Conservation (phyloP, 2,113 vertebrate genomes). For the Perccottus glenii region DNA sequence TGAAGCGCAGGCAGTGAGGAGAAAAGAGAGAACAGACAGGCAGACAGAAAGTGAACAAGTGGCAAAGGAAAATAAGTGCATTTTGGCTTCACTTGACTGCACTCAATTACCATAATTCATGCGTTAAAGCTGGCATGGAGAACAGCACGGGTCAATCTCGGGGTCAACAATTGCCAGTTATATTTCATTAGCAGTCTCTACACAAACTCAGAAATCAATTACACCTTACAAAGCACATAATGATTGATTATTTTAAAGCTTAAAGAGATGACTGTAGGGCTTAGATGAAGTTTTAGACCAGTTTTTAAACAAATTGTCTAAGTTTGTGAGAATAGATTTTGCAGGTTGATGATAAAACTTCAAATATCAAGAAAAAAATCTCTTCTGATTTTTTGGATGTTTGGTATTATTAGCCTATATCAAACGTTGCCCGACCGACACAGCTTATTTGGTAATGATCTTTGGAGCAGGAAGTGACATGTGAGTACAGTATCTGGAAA, state of each 20-base stretch:
- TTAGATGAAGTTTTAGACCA: constrained; percentile 43
- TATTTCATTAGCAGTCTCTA: constrained; percentile 61
- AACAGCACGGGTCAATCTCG: constrained; percentile 59
- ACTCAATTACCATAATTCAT: constrained; percentile 72
- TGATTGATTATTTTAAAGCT: constrained; percentile 59
- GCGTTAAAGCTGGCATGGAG: constrained; percentile 59
- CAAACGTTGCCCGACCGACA: not conserved
- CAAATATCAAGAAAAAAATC: not conserved
- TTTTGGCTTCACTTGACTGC: constrained; percentile 53
- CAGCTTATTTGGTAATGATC: constrained; percentile 28
- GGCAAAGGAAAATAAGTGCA: constrained; percentile 22
- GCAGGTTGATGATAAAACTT: not conserved
- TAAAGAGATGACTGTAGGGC: constrained; percentile 46
- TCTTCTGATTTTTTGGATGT: not conserved
- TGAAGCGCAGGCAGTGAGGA: constrained; percentile 7
- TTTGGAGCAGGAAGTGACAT: constrained; percentile 15
- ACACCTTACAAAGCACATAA: constrained; percentile 50
- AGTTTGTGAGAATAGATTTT: constrained; percentile 14
- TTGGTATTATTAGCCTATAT: not conserved
- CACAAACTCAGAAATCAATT: constrained; percentile 69
- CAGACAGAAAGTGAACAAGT: constrained; percentile 9
- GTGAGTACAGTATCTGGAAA: constrained; percentile 29
- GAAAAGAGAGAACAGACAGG: not conserved
- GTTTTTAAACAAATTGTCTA: constrained; percentile 37
- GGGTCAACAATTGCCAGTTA: constrained; percentile 56